phyloP scores from a whole-genome alignment of 2,888 invertebrate genomes.

The Polietes domitor region DNA sequence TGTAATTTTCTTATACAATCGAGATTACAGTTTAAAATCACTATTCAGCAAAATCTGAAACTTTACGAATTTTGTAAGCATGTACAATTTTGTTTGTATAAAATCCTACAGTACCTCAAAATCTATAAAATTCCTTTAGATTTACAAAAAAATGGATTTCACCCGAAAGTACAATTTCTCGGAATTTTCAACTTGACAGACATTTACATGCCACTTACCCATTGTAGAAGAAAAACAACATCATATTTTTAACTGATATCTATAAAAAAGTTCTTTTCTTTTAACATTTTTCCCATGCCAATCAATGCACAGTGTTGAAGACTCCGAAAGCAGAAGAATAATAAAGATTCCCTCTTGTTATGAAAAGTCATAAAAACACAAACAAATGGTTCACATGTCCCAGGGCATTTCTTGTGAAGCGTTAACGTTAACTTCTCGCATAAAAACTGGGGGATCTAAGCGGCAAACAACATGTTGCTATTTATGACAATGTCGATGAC shows the following conservation, averaged over 20 bases:
- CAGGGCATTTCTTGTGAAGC: slow-evolving; percentile 17
- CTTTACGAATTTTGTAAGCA: not conserved
- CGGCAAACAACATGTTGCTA: slow-evolving; percentile 17
- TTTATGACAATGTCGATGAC: not conserved
- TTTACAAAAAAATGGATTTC: not conserved
- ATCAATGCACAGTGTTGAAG: not conserved
- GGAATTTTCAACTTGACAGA: not conserved
- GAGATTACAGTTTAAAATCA: no score
- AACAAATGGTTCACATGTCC: slow-evolving; percentile 28
- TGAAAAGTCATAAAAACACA: slow-evolving; percentile 20
- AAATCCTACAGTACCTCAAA: not conserved
- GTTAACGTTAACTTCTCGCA: not conserved
- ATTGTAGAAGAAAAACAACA: not conserved
- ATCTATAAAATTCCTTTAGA: not conserved
- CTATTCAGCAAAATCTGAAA: not conserved
- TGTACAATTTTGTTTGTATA: not conserved
- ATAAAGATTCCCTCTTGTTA: slow-evolving; percentile 1
- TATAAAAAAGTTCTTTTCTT: not conserved
- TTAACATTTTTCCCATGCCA: not conserved
- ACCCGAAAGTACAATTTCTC: not conserved
- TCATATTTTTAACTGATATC: not conserved
- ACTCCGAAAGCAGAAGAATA: not conserved
- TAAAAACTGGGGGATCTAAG: not conserved
- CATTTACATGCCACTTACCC: not conserved
- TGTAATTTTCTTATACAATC: no score